Percentiles rank a stretch among this genome's conserved stretches.
Conservation (phyloP, 2,113 vertebrate species). For the Otus sunia region DNA sequence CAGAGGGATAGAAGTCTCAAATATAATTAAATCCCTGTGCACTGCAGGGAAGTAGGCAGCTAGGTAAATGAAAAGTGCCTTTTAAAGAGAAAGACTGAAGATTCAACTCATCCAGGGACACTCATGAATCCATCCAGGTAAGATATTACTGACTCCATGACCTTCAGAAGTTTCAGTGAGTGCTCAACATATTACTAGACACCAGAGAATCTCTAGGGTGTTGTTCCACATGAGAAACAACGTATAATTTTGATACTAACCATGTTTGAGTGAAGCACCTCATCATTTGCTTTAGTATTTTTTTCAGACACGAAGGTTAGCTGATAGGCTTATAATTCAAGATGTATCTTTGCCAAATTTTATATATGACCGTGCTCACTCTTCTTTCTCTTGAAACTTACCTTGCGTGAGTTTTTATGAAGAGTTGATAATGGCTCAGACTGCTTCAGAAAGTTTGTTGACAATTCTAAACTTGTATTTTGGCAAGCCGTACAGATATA, state of each 20-base stretch:
- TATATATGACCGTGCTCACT: background rate
- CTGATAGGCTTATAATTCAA: background rate
- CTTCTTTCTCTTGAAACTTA: background rate
- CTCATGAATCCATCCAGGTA: background rate
- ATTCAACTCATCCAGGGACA: background rate
- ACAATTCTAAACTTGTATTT: background rate
- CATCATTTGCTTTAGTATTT: background rate
- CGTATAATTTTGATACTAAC: background rate
- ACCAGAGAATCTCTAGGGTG: background rate
- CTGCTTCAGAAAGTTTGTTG: background rate
- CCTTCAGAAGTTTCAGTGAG: background rate
- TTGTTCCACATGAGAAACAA: background rate
- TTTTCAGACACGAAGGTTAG: background rate
- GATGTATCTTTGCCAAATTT: background rate
- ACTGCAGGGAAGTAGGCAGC: conserved; percentile 9
- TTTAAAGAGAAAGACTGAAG: conserved; percentile 8
- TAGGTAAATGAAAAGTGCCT: conserved; percentile 30
- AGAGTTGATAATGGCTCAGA: background rate
- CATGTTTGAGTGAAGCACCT: background rate
- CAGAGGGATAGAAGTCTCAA: conserved; percentile 23
- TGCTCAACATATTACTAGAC: background rate
- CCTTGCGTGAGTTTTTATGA: background rate
- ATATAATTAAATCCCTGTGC: conserved; percentile 32
- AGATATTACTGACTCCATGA: background rate
- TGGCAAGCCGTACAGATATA: background rate